Conservation (phyloP, 1,140 invertebrate species). For the Lysiphlebus fabarum region DNA sequence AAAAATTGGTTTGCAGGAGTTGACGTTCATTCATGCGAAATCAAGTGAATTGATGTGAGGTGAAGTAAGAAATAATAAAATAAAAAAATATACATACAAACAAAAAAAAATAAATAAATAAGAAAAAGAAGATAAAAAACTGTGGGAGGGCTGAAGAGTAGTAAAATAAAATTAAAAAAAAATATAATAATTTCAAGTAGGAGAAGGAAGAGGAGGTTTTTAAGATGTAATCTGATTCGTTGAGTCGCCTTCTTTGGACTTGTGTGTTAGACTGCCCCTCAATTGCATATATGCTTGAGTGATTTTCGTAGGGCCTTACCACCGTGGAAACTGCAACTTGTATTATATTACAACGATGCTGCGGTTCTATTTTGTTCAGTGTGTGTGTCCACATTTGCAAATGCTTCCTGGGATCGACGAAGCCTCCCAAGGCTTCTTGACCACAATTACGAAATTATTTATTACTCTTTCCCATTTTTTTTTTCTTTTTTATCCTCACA, state of each 20-base stretch:
- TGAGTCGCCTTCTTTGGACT: slow-evolving; percentile 40
- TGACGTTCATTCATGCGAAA: slow-evolving; percentile 35
- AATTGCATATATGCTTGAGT: slow-evolving; percentile 46
- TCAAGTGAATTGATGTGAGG: slow-evolving; percentile 42
- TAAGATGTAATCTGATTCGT: slow-evolving; percentile 55
- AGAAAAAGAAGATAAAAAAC: no score
- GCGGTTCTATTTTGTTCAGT: slow-evolving; percentile 48
- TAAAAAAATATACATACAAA: background rate
- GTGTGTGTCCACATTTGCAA: slow-evolving; percentile 8
- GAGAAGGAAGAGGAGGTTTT: background rate
- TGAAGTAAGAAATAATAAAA: slow-evolving; percentile 15
- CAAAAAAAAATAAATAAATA: background rate
- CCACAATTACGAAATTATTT: background rate
- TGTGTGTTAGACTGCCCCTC: background rate
- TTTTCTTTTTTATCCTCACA: background rate
- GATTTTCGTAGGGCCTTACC: slow-evolving; percentile 21
- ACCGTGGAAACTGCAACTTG: slow-evolving; percentile 44
- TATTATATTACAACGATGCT: slow-evolving; percentile 53
- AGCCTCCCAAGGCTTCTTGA: background rate
- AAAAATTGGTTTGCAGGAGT: no score
- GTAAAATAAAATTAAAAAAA: slow-evolving; percentile 47
- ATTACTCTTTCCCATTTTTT: slow-evolving; percentile 5
- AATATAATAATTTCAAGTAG: slow-evolving; percentile 25
- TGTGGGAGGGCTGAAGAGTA: background rate
- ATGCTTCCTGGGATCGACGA: background rate